These are phyloP conservation scores for Mionectes olivaceus DNA, from an alignment of 2,797 vertebrate species.

Conservation along the genomic window DNA sequence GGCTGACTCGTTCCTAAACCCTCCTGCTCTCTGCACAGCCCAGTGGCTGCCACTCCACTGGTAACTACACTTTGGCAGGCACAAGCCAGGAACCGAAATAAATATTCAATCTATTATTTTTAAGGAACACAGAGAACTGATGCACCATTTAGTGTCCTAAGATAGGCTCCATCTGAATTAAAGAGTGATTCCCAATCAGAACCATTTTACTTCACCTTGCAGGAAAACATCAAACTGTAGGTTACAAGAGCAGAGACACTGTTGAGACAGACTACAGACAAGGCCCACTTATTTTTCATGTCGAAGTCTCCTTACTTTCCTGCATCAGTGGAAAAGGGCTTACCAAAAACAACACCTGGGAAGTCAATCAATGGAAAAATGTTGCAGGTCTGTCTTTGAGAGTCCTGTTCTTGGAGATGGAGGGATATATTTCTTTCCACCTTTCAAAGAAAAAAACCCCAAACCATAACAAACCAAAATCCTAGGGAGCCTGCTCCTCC, in stretches of 20 bases:
- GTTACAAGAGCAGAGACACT: neutral
- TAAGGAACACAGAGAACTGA: neutral
- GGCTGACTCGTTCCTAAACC: neutral
- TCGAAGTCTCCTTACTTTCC: neutral
- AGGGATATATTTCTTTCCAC: neutral
- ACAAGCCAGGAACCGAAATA: neutral
- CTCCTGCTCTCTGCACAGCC: neutral
- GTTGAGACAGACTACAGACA: neutral
- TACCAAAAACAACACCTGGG: neutral
- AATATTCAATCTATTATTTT: neutral
- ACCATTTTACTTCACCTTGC: neutral
- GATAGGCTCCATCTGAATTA: neutral
- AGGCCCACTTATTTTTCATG: neutral
- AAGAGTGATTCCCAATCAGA: neutral
- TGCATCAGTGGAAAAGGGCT: neutral
- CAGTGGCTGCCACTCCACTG: neutral
- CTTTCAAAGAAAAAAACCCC: neutral
- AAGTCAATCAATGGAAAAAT: neutral
- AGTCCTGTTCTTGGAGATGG: neutral
- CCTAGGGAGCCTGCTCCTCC: neutral
- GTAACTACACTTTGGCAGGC: neutral
- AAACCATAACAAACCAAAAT: neutral
- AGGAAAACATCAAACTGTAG: neutral
- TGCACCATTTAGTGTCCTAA: neutral
- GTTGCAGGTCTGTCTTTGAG: neutral